Conservation (phyloP, 2,113 vertebrate species). For the Menidia beryllina region DNA sequence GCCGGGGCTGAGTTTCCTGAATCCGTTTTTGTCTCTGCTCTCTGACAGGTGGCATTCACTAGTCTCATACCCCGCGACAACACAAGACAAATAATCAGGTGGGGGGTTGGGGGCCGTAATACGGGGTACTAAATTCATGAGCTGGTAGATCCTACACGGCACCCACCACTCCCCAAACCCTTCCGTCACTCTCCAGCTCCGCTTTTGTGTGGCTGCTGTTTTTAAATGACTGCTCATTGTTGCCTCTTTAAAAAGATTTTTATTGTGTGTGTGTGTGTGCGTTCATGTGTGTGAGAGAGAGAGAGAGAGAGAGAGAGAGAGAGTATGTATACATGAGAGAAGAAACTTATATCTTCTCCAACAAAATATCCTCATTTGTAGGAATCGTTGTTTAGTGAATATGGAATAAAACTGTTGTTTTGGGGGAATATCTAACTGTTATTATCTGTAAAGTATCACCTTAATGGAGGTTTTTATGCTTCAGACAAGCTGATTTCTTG, state of each 20-base stretch:
- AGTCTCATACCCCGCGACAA: constrained; percentile 27
- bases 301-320: not conserved
- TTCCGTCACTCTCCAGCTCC: constrained; percentile 24
- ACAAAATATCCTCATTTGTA: too few species aligned
- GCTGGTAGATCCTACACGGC: constrained; percentile 78
- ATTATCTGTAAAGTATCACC: too few species aligned
- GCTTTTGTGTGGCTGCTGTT: constrained; percentile 49
- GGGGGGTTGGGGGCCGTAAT: constrained; percentile 74
- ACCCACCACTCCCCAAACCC: constrained; percentile 49
- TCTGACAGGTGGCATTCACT: constrained; percentile 58
- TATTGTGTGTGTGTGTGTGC: too few species aligned
- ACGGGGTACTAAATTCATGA: constrained; percentile 88
- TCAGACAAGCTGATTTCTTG: too few species aligned
- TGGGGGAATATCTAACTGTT: too few species aligned
- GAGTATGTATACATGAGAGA: too few species aligned
- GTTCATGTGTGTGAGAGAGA: not conserved
- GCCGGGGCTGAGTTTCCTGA: constrained; percentile 24
- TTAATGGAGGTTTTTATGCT: too few species aligned
- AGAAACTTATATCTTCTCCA: too few species aligned
- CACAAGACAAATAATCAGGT: constrained; percentile 3
- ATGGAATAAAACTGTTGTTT: too few species aligned
- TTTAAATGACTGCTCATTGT: constrained; percentile 48
- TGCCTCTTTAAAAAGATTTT: not conserved
- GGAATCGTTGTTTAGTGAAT: too few species aligned
- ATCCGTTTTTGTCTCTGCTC: constrained; percentile 13